phyloP scores from a whole-genome alignment of 2,113 vertebrate genomes.

The Chamaetylas fuelleborni region DNA sequence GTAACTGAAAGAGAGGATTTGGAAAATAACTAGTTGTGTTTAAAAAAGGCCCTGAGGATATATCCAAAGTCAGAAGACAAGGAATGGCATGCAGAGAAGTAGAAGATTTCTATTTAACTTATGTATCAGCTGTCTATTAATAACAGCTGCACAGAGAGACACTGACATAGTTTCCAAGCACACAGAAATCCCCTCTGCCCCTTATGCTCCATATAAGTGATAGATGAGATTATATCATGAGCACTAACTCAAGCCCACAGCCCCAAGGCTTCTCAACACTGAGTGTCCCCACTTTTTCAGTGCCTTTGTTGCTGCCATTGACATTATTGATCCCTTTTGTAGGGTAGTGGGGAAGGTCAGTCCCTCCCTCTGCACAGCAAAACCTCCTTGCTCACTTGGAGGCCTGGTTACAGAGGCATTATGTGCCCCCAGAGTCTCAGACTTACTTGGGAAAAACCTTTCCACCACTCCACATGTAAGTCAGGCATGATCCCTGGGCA shows the following conservation, averaged over 20 bases:
- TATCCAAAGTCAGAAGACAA: neutral
- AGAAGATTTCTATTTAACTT: neutral
- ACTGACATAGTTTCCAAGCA: neutral
- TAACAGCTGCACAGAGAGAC: neutral
- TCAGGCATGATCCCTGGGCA: neutral
- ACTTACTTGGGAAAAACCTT: neutral
- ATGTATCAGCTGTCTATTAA: neutral
- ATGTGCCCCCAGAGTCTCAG: neutral
- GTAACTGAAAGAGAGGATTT: neutral
- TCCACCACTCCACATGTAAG: neutral
- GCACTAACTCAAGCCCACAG: neutral
- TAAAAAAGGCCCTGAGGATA: neutral
- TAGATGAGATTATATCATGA: neutral
- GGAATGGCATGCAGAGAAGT: fast-evolving
- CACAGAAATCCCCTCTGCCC: neutral
- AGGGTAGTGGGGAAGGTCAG: neutral
- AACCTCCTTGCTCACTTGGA: neutral
- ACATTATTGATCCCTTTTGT: neutral
- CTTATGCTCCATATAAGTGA: neutral
- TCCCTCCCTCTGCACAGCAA: neutral
- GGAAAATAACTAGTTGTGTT: neutral
- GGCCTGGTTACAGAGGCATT: neutral
- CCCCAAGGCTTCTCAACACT: neutral
- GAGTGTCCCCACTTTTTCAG: neutral
- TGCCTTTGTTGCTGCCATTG: neutral